Evolutionary conservation across 2,797 vertebrate genomes (phyloP).

Genomic region (Erpetoichthys calabaricus): DNA sequence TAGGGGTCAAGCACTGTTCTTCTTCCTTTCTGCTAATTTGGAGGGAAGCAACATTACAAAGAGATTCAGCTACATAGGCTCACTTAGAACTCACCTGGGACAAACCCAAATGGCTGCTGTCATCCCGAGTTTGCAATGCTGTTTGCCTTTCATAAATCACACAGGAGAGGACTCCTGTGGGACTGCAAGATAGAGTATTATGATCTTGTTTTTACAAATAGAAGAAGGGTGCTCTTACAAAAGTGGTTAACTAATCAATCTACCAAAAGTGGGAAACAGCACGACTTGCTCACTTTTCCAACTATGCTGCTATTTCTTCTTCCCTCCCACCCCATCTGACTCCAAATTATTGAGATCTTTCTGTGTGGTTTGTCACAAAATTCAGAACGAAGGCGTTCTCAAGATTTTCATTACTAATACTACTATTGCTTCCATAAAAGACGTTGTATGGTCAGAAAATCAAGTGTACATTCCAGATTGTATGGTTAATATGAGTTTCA

Average conservation of each 20-base stretch:
- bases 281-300: conserved; percentile 43
- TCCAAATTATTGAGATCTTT: too few species aligned
- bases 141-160: conserved; percentile 58
- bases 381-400: too few species aligned
- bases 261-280: conserved; percentile 34
- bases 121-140: conserved; percentile 53
- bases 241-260: conserved; percentile 46
- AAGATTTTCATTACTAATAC: too few species aligned
- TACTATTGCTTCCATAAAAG: too few species aligned
- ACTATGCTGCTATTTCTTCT: conserved; percentile 11
- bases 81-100: conserved; percentile 36
- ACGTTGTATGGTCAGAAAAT: too few species aligned
- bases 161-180: conserved; percentile 49
- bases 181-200: conserved; percentile 66
- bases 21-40: background rate
- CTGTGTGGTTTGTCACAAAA: too few species aligned
- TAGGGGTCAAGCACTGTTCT: background rate
- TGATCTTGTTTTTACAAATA: conserved; percentile 70
- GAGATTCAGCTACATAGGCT: conserved; percentile 15
- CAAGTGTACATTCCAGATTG: too few species aligned
- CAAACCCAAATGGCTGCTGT: conserved; percentile 47
- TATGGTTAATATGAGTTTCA: too few species aligned
- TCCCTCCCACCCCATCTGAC: background rate
- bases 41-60: background rate
- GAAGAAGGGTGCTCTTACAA: conserved; percentile 51